phyloP scores from a whole-genome alignment of 2,113 vertebrate species.

The Tyto alba region DNA sequence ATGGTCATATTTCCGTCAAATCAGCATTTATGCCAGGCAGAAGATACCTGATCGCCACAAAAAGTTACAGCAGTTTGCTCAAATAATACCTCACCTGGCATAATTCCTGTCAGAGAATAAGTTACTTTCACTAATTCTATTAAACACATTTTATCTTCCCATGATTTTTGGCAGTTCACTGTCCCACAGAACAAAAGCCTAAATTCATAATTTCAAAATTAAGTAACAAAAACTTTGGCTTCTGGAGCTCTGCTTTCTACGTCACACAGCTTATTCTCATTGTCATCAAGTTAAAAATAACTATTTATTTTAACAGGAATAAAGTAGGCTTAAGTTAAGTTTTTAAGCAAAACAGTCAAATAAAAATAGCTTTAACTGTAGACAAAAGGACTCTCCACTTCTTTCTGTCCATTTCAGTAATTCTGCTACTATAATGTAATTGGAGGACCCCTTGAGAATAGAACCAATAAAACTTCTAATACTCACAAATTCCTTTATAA shows the following conservation, averaged over 20 bases:
- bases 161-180: not conserved
- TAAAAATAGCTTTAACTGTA: not conserved
- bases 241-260: not conserved
- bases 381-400: not conserved
- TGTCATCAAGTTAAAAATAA: not conserved
- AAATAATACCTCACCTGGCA: not conserved
- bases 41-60: not conserved
- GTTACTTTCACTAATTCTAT: not conserved
- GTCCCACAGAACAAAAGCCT: not conserved
- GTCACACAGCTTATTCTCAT: not conserved
- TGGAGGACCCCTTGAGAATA: not conserved
- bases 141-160: not conserved
- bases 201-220: not conserved
- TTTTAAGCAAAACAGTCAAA: not conserved
- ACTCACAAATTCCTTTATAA: slow-evolving; percentile 5
- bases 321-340: not conserved
- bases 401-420: not conserved
- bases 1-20: not conserved
- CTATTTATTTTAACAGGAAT: not conserved
- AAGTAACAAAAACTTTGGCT: not conserved
- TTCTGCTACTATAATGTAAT: not conserved
- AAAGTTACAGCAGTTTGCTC: not conserved
- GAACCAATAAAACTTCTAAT: not conserved
- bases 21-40: not conserved
- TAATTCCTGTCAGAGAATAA: not conserved